Conservation (phyloP, 2,888 invertebrate species). For the Trachelus tabidus region DNA sequence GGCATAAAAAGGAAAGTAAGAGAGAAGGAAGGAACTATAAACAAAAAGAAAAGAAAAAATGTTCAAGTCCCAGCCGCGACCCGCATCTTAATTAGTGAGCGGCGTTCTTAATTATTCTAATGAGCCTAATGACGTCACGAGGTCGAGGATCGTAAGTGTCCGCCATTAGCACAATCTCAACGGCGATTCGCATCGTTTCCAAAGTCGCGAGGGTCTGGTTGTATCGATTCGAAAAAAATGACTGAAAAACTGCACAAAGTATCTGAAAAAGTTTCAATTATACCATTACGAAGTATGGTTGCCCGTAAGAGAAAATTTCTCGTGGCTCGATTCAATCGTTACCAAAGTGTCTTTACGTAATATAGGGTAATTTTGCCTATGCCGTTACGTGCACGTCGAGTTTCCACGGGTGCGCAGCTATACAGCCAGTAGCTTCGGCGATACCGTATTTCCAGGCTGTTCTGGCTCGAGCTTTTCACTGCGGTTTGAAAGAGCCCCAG, state of each 20-base stretch:
- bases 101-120: slow-evolving; percentile 50
- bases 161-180: slow-evolving; percentile 29
- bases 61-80: neutral
- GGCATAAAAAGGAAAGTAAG: neutral
- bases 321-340: neutral
- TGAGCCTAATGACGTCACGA: slow-evolving; percentile 44
- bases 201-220: neutral
- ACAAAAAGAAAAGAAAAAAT: neutral
- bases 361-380: neutral
- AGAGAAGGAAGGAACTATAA: neutral
- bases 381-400: neutral
- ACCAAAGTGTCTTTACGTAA: neutral
- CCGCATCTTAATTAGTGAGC: slow-evolving; percentile 44
- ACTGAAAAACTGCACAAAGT: neutral
- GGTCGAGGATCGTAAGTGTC: slow-evolving; percentile 34
- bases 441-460: neutral
- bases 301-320: neutral
- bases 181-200: slow-evolving; percentile 11
- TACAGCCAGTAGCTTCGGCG: neutral
- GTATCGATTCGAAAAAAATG: neutral
- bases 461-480: neutral
- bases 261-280: neutral
- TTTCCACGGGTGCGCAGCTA: neutral
- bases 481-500: neutral
- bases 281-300: neutral